A percentile compares a stretch with the other conserved stretches of the same genome.
Evolutionary conservation across 2,113 vertebrate species (phyloP).

Genomic region (Butastur rufipennis): DNA sequence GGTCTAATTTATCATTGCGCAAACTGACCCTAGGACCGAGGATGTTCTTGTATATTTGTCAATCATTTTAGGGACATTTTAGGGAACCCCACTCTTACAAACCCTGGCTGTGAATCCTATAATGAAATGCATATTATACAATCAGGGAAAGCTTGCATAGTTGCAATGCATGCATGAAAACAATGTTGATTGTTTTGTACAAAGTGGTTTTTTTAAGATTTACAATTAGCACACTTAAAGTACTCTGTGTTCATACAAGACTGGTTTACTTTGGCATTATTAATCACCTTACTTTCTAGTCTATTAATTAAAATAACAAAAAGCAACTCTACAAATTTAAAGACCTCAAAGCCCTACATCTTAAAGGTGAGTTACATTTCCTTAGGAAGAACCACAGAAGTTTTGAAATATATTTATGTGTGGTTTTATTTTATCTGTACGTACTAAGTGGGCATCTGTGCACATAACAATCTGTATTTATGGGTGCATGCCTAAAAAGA

Average conservation of each 20-base stretch:
- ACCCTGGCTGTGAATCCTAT: not conserved
- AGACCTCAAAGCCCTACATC: not conserved
- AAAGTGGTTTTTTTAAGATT: not conserved
- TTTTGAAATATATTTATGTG: not conserved
- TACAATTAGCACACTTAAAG: not conserved
- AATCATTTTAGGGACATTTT: rapidly evolving
- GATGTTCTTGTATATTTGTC: not conserved
- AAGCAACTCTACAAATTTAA: not conserved
- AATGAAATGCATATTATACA: too few species aligned
- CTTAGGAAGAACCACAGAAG: not conserved
- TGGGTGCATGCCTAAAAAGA: not conserved
- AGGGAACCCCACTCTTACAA: not conserved
- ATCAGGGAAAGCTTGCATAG: not conserved
- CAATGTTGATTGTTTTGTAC: not conserved
- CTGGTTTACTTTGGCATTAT: not conserved
- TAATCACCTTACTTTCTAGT: not conserved
- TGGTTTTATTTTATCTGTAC: too few species aligned
- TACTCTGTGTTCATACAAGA: not conserved
- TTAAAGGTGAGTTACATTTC: not conserved
- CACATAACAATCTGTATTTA: not conserved
- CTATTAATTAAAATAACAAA: not conserved
- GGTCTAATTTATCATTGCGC: too few species aligned
- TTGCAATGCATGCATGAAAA: not conserved
- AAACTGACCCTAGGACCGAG: not conserved
- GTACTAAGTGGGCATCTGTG: too few species aligned